A percentile compares a stretch with the other conserved stretches of the same genome.
These are phyloP conservation scores for Psittacula cyanocephala DNA, from an alignment of 2,113 vertebrate genomes.

Conservation along the genomic window DNA sequence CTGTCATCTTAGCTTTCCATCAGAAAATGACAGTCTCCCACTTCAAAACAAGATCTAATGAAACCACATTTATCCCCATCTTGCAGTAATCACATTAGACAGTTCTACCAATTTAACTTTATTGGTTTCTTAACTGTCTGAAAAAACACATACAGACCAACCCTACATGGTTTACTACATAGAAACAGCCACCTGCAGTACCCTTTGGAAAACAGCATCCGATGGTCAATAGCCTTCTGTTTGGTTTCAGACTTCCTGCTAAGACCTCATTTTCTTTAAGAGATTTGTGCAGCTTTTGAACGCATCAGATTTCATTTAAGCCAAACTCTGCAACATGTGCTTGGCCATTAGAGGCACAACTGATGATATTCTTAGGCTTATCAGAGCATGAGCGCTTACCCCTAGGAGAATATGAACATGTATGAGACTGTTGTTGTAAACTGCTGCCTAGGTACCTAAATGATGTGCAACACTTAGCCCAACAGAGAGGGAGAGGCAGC, in stretches of 20 bases:
- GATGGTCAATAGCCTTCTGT: background rate
- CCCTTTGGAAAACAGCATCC: background rate
- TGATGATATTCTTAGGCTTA: rapidly evolving
- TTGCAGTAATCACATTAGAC: conserved; percentile 43
- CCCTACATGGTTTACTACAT: background rate
- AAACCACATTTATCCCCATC: conserved; percentile 35
- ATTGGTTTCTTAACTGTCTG: conserved; percentile 4
- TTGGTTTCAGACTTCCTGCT: conserved; percentile 4
- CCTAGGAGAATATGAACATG: rapidly evolving
- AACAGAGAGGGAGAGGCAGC: background rate
- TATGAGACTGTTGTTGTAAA: background rate
- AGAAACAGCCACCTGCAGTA: conserved; percentile 31
- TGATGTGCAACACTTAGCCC: background rate
- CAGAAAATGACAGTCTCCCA: conserved; percentile 17
- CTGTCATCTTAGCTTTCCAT: conserved; percentile 32
- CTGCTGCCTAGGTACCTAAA: background rate
- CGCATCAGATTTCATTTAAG: background rate
- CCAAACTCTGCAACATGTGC: background rate
- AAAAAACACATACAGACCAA: background rate
- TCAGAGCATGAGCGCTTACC: rapidly evolving
- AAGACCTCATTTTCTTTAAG: conserved; percentile 30
- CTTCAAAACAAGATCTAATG: conserved; percentile 42
- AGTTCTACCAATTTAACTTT: conserved; percentile 44
- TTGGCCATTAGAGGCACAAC: background rate
- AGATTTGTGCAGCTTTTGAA: background rate